A percentile compares a stretch with the other conserved stretches of the same genome.
phyloP scores from a whole-genome alignment of 2,113 vertebrate species.

The Marcusenius ussheri region DNA sequence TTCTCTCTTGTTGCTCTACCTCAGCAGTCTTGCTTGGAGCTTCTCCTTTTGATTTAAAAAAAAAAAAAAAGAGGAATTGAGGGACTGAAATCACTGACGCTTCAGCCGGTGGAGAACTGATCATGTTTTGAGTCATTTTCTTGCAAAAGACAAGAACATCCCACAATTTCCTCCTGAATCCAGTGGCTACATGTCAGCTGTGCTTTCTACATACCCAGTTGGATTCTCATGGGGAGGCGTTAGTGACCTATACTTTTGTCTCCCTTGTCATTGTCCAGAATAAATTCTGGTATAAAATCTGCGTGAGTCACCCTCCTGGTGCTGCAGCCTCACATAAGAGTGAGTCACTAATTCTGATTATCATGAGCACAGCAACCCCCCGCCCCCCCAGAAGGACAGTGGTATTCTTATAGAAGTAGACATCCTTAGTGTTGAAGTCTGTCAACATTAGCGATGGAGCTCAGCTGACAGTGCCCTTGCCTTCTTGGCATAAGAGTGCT shows the following conservation, averaged over 20 bases:
- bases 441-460: neutral
- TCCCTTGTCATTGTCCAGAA: neutral
- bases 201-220: neutral
- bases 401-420: neutral
- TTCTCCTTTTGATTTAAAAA: neutral
- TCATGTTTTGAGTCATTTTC: neutral
- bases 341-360: neutral
- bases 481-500: neutral
- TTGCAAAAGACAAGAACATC: neutral
- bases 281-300: neutral
- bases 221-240: neutral
- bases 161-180: neutral
- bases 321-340: neutral
- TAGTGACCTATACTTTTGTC: neutral
- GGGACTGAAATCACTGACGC: neutral
- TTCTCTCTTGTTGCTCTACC: neutral
- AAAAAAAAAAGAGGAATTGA: neutral
- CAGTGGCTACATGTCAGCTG: neutral
- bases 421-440: neutral
- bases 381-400: neutral
- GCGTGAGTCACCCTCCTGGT: neutral
- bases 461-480: neutral
- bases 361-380: neutral
- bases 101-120: neutral
- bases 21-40: neutral